Percentiles rank a stretch among this genome's conserved stretches.
Conservation (phyloP, 2,113 vertebrate species). For the Cyprinus carpio region DNA sequence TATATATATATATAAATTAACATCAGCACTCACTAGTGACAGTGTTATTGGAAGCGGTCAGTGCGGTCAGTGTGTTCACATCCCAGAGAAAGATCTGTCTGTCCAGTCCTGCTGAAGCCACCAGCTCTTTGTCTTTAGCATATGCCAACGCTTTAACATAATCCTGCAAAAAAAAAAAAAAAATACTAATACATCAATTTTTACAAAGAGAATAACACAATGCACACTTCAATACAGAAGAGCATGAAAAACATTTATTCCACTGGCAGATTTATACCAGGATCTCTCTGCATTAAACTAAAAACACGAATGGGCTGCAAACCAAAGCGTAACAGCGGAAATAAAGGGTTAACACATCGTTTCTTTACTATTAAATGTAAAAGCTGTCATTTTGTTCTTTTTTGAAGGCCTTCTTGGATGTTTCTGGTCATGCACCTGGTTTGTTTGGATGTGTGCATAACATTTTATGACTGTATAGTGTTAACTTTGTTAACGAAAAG, state of each 20-base stretch:
- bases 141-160: slow-evolving; percentile 98
- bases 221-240: not conserved
- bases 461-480: not conserved
- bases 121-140: slow-evolving; percentile 97
- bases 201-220: no score
- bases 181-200: no score
- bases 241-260: not conserved
- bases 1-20: not conserved
- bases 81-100: slow-evolving; percentile 99
- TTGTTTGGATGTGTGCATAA: no score
- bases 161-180: slow-evolving; percentile 73
- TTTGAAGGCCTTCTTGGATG: no score
- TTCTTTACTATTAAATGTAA: no score
- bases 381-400: no score
- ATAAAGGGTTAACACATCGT: not conserved
- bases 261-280: not conserved
- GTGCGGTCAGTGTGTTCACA: slow-evolving; percentile 96
- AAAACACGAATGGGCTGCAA: no score
- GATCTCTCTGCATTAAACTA: not conserved
- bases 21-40: slow-evolving; percentile 88
- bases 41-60: slow-evolving; percentile 99
- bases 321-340: not conserved
- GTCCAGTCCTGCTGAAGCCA: slow-evolving; percentile 96
- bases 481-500: no score
- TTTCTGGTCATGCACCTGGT: no score